Base-by-base conservation (phyloP, 2,888 invertebrate genomes). In the Folsomia candida region DNA sequence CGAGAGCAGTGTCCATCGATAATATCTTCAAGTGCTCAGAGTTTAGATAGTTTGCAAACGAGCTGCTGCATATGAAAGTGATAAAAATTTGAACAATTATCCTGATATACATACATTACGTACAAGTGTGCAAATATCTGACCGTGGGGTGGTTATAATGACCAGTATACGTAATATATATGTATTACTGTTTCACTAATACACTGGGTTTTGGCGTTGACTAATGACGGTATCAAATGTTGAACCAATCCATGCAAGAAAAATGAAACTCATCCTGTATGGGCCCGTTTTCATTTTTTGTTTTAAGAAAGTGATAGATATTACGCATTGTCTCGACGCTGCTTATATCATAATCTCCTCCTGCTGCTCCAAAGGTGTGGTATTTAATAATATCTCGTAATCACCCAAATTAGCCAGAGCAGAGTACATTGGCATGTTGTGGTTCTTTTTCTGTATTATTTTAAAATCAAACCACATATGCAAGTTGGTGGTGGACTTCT, bases 301-400 rank as follows among this genome's bases (percentile, higher is more conserved):
- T 72, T 76, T 64, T 68, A 76, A 74, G 76, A 76, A 76, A 76
- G 76, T 74, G 76, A 73, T 71, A 62, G 62, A 20, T 59, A 27
- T 59, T 62, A 37, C 37, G 37, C 37, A 37, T 37, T 37, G 37
- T 4, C 37, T 37, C 14, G 14, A 4, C 14, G 37, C 37, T 4
- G 37, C 37, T 37, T 37, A 37, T n/a, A n/a, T 37, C 37, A 14
- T 37, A 37, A 37, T 37, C 37, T 9, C 37, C 37, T 37, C 37
- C 4, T 37, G 37, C 14, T 4, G 4, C 37, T 37, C n/a, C n/a
- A n/a, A n/a, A n/a, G 4, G 37, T 4, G 4, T 37, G 37, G 37
- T 37, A 14, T 37, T 37, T 37, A 9, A 37, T 37, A 37, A 37
- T 37, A 37, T 9, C n/a, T 37, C 4, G 14, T 37, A 37, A 37